Conservation (phyloP, 2,797 vertebrate species). For the Decapterus maruadsi region DNA sequence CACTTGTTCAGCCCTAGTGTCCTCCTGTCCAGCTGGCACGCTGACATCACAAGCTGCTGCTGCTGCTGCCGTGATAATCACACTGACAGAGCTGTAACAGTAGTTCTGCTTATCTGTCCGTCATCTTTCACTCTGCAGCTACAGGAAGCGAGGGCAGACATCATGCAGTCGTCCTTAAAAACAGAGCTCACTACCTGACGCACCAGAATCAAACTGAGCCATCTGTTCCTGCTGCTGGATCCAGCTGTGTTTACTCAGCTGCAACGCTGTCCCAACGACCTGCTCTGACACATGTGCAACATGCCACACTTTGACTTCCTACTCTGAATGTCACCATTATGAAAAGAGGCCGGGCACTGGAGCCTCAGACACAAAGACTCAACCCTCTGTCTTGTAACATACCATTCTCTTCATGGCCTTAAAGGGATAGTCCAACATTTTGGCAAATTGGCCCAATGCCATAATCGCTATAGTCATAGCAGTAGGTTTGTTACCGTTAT, state of each 20-base stretch:
- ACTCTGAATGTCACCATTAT: no score
- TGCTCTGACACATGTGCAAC: background rate
- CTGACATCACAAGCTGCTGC: background rate
- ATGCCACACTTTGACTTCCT: no score
- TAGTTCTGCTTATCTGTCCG: background rate
- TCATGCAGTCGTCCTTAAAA: background rate
- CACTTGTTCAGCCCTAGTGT: background rate
- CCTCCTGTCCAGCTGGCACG: background rate
- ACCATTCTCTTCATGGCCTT: no score
- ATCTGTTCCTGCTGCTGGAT: background rate
- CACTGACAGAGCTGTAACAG: background rate
- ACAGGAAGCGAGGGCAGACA: background rate
- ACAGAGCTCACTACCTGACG: background rate
- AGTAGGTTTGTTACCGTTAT: no score
- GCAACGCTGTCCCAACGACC: background rate
- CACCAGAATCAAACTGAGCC: background rate
- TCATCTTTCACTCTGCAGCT: conserved; percentile 1
- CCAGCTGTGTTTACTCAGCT: conserved; percentile 28
- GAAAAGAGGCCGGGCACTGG: no score
- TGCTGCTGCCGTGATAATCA: background rate
- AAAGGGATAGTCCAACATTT: no score
- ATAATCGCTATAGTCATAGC: no score
- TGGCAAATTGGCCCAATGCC: no score
- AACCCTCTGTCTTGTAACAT: no score
- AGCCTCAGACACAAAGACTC: no score